phyloP scores from a whole-genome alignment of 2,888 invertebrate genomes.

The Eutolmus rufibarbis region DNA sequence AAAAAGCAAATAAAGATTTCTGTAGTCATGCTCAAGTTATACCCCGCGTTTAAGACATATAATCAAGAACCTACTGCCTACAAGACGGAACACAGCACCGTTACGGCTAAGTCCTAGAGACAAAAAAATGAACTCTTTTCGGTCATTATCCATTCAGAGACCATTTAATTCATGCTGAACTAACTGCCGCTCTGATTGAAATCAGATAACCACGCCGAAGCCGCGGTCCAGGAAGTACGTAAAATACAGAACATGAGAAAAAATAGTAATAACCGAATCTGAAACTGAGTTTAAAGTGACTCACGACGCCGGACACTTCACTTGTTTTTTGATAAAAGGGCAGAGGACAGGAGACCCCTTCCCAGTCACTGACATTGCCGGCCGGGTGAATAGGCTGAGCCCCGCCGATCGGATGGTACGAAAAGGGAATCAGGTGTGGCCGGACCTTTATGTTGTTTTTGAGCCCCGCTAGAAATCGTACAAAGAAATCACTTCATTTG shows the following conservation, averaged over 20 bases:
- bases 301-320: neutral
- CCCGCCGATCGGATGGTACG: neutral
- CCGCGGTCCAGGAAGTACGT: neutral
- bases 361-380: neutral
- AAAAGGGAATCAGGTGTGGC: neutral
- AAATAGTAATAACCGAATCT: neutral
- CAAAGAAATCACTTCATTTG: neutral
- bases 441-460: neutral
- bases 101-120: neutral
- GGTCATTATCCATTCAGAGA: neutral
- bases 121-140: neutral
- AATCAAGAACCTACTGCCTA: neutral
- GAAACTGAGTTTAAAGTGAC: neutral
- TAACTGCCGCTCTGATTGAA: neutral
- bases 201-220: neutral
- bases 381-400: neutral
- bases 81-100: neutral
- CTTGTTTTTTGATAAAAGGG: neutral
- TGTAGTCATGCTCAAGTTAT: neutral
- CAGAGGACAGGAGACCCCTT: neutral
- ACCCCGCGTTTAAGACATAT: neutral
- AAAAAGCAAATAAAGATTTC: neutral
- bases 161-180: neutral
- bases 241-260: neutral
- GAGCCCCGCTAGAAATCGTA: neutral